Conservation (phyloP, 1,140 invertebrate genomes). For the Apis dorsata region DNA sequence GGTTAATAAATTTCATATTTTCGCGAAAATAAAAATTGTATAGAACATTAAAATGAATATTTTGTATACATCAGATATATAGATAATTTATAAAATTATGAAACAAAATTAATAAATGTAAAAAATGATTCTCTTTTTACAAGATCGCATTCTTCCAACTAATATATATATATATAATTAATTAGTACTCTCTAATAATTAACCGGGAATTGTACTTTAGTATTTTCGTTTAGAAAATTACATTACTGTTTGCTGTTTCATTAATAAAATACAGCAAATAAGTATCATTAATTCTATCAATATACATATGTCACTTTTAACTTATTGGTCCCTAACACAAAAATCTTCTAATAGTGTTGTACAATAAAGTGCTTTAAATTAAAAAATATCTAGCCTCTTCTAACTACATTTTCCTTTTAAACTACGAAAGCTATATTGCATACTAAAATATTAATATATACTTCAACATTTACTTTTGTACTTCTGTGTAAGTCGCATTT, state of each 20-base stretch:
- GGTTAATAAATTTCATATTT: too few relatives aligned
- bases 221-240: conserved; percentile 50
- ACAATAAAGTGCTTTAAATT: conserved; percentile 76
- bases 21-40: too few relatives aligned
- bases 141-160: conserved; percentile 38
- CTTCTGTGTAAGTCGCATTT: conserved; percentile 74
- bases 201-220: conserved; percentile 65
- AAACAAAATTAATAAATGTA: conserved; percentile 46
- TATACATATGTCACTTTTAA: conserved; percentile 54
- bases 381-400: conserved; percentile 78
- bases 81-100: conserved; percentile 43
- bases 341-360: conserved; percentile 71
- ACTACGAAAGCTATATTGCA: conserved; percentile 74
- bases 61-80: background rate
- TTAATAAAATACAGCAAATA: conserved; percentile 43
- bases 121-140: conserved; percentile 55
- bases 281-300: conserved; percentile 48
- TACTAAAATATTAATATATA: conserved; percentile 71
- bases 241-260: conserved; percentile 33
- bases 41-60: too few relatives aligned
- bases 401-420: conserved; percentile 71
- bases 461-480: conserved; percentile 78
- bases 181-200: conserved; percentile 44
- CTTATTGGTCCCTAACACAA: conserved; percentile 70
- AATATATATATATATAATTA: conserved; percentile 50